phyloP scores from a whole-genome alignment of 2,888 invertebrate species.

The Belgica antarctica region DNA sequence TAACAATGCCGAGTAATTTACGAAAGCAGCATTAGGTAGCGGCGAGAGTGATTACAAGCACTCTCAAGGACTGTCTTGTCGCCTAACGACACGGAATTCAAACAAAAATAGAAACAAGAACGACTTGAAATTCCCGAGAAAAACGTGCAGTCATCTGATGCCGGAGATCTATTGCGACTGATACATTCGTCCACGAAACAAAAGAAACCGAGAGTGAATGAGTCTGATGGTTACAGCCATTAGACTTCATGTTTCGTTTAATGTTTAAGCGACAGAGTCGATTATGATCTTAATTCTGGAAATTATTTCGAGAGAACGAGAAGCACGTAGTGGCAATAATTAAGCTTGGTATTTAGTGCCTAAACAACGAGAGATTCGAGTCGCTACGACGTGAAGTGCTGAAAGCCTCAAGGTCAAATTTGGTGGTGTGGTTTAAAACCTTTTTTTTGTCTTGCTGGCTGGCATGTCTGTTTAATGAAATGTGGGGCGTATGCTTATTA shows the following conservation, averaged over 20 bases:
- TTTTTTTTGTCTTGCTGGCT: no score
- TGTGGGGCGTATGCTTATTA: constrained; percentile 42
- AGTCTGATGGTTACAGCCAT: constrained; percentile 3
- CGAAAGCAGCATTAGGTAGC: no score
- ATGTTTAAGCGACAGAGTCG: constrained; percentile 23
- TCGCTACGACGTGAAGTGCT: constrained; percentile 5
- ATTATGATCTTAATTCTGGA: constrained; percentile 28
- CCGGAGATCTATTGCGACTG: not conserved
- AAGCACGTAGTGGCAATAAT: constrained; percentile 26
- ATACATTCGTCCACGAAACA: constrained; percentile 1
- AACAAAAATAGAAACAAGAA: not conserved
- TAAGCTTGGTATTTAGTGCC: not conserved
- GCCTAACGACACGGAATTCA: not conserved
- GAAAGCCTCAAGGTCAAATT: constrained; percentile 10
- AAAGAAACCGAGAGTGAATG: constrained; percentile 9
- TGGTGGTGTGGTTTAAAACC: not conserved
- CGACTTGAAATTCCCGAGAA: constrained; percentile 3
- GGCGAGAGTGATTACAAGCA: constrained; percentile 3
- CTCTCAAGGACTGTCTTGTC: not conserved
- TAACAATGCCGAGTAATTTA: no score
- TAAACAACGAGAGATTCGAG: not conserved
- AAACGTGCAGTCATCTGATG: constrained; percentile 7
- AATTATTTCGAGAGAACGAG: not conserved
- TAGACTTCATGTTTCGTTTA: constrained; percentile 14
- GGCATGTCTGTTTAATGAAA: constrained; percentile 23